A percentile compares a stretch with the other conserved stretches of the same genome.
Evolutionary conservation across 2,113 vertebrate genomes (phyloP).

Genomic region (Podocnemis expansa): DNA sequence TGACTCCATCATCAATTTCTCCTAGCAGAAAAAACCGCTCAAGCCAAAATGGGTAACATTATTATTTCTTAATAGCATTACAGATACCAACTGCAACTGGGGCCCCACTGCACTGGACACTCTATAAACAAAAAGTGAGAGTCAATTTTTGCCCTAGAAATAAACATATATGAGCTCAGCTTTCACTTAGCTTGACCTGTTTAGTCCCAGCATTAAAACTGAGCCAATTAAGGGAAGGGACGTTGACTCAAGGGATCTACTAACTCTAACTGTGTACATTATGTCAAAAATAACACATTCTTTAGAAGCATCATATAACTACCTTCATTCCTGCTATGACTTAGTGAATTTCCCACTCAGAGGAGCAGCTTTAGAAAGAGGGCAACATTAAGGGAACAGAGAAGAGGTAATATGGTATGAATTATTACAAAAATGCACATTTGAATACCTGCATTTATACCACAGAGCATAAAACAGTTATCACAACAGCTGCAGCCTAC

Average conservation of each 20-base stretch:
- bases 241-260: background rate
- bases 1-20: background rate
- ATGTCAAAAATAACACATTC: background rate
- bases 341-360: background rate
- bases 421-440: background rate
- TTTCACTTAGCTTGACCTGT: too few species aligned
- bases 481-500: background rate
- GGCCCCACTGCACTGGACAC: background rate
- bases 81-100: background rate
- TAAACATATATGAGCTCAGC: background rate
- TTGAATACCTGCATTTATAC: background rate
- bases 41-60: background rate
- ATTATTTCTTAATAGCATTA: background rate
- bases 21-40: background rate
- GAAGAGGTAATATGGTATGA: background rate
- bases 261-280: background rate
- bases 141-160: background rate
- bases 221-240: background rate
- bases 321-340: background rate
- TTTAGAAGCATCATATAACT: background rate
- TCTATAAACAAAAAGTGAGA: background rate
- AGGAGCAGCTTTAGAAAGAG: background rate
- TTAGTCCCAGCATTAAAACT: background rate
- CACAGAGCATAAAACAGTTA: background rate
- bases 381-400: background rate